phyloP scores from a whole-genome alignment of 35 echinoderm and acorn worm genomes.

The Patiria miniata region DNA sequence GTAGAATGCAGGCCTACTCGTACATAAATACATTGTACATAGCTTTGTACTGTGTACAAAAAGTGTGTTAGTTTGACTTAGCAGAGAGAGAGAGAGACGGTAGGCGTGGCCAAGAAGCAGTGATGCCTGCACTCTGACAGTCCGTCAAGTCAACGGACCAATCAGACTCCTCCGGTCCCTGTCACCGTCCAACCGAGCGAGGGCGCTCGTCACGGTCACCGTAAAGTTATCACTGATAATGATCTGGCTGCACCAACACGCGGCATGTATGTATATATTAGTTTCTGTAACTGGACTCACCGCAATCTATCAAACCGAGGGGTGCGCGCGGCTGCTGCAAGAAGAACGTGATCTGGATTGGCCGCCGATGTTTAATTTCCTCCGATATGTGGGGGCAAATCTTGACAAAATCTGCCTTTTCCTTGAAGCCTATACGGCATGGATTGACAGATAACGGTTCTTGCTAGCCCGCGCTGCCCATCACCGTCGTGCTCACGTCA shows the following conservation, averaged over 20 bases:
- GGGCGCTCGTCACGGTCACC: neutral
- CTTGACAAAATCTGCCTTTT: slow-evolving; percentile 9
- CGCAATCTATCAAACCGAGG: neutral
- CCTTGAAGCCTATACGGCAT: slow-evolving; percentile 3
- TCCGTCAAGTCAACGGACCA: neutral
- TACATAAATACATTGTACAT: no score
- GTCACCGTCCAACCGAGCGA: neutral
- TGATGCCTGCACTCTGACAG: neutral
- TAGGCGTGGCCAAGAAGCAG: slow-evolving; percentile 5
- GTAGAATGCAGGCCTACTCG: no score
- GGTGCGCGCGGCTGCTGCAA: neutral
- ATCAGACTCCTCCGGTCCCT: neutral
- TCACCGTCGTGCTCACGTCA: neutral
- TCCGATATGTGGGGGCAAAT: neutral
- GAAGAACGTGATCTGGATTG: neutral
- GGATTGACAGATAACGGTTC: neutral
- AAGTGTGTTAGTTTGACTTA: no score
- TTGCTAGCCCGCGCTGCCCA: neutral
- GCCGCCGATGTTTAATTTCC: slow-evolving; percentile 16
- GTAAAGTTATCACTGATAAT: slow-evolving; percentile 36
- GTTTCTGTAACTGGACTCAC: slow-evolving; percentile 34
- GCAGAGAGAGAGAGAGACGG: neutral
- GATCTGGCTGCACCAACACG: slow-evolving; percentile 1
- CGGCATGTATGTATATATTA: neutral
- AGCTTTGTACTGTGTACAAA: no score